These are phyloP conservation scores for Bombylius major DNA, from an alignment of 2,888 invertebrate genomes.

Conservation along the genomic window DNA sequence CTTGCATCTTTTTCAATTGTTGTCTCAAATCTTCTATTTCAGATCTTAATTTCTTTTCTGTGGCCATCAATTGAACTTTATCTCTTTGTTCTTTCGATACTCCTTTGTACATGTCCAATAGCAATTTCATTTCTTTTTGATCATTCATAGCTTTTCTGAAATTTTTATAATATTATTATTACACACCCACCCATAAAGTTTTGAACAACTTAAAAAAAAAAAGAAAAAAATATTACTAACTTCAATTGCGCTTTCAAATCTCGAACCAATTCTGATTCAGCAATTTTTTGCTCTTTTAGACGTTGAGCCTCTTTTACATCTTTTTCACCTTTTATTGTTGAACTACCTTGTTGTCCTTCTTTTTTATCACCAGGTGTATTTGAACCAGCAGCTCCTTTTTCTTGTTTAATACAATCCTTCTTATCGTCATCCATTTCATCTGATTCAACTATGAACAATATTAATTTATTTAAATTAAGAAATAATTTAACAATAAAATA, in stretches of 20 bases:
- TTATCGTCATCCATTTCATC: conserved; percentile 31
- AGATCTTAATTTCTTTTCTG: conserved; percentile 78
- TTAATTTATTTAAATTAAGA: too few relatives aligned
- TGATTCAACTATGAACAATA: conserved; percentile 22
- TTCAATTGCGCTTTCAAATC: conserved; percentile 87
- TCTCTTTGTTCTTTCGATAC: conserved; percentile 92
- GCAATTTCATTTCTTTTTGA: conserved; percentile 85
- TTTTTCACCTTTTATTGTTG: conserved; percentile 47
- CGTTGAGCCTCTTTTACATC: conserved; percentile 49
- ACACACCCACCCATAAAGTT: not conserved
- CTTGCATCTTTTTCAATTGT: conserved; percentile 78
- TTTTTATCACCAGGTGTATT: conserved; percentile 44
- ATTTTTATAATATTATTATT: conserved; percentile 1
- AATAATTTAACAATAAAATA: not conserved
- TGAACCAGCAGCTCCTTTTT: conserved; percentile 31
- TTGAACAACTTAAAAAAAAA: conserved; percentile 3
- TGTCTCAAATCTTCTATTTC: conserved; percentile 82
- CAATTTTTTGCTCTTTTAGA: conserved; percentile 49
- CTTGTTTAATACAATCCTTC: conserved; percentile 38
- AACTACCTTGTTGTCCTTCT: conserved; percentile 34
- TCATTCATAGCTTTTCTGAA: conserved; percentile 79
- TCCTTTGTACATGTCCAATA: conserved; percentile 96
- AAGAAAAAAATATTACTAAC: conserved; percentile 41
- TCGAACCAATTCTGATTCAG: conserved; percentile 43
- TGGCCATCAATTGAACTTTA: conserved; percentile 91